These are phyloP conservation scores for Nymphalis polychloros DNA, from an alignment of 2,888 invertebrate genomes.

Conservation along the genomic window DNA sequence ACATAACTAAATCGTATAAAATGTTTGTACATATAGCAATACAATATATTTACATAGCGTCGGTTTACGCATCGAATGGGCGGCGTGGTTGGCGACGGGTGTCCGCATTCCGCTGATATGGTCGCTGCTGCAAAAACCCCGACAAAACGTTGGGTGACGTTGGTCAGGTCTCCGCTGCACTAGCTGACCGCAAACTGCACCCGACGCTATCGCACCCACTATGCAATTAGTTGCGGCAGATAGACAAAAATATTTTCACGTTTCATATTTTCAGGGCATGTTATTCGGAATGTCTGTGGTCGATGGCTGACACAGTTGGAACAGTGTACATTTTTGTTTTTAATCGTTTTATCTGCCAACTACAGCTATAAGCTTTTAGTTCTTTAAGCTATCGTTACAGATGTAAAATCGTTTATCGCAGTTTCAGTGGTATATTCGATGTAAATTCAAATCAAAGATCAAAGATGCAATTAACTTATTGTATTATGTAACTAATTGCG, in stretches of 20 bases:
- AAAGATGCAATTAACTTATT: not conserved
- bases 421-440: too few relatives aligned
- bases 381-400: too few relatives aligned
- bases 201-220: slow-evolving; percentile 50
- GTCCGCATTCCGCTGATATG: slow-evolving; percentile 44
- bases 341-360: not conserved
- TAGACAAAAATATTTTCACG: slow-evolving; percentile 40
- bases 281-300: slow-evolving; percentile 31
- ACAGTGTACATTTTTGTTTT: not conserved
- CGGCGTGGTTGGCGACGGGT: slow-evolving; percentile 43
- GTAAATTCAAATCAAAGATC: too few relatives aligned
- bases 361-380: too few relatives aligned
- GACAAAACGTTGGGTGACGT: slow-evolving; percentile 53
- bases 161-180: slow-evolving; percentile 47
- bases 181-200: slow-evolving; percentile 67
- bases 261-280: slow-evolving; percentile 32
- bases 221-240: slow-evolving; percentile 46
- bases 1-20: not conserved
- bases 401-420: too few relatives aligned
- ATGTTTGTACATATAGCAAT: slow-evolving; percentile 21
- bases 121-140: slow-evolving; percentile 62
- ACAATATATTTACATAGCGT: slow-evolving; percentile 15
- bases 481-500: not conserved
- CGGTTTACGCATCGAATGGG: slow-evolving; percentile 21
- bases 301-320: slow-evolving; percentile 20